Percentiles rank a stretch among this genome's conserved stretches.
Evolutionary conservation across 2,113 vertebrate species (phyloP).

Genomic region (Cyanoramphus novaezelandiae): DNA sequence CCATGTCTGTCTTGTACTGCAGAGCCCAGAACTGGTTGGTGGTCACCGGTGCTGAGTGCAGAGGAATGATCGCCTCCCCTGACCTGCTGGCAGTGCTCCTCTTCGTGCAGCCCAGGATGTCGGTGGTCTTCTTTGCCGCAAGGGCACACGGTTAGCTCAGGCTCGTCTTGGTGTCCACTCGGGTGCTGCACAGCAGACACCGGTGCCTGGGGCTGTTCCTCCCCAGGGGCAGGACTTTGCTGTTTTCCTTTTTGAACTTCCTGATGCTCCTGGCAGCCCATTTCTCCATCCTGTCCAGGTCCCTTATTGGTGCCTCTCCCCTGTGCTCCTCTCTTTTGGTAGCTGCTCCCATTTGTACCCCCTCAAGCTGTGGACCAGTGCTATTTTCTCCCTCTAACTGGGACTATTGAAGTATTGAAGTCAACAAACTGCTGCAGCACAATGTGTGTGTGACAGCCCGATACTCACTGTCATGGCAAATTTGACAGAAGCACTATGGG

Average conservation of each 20-base stretch:
- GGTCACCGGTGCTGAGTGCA: neutral
- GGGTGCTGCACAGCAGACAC: neutral
- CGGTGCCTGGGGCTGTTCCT: neutral
- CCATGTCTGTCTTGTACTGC: neutral
- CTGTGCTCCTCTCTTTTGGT: neutral
- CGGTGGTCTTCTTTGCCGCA: neutral
- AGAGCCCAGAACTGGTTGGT: neutral
- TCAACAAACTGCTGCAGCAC: neutral
- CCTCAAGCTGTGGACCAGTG: neutral
- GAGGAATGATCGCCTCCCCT: neutral
- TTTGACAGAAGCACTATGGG: neutral
- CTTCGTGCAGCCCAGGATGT: neutral
- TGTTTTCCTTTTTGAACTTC: neutral
- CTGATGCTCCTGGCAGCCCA: neutral
- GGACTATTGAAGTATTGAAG: neutral
- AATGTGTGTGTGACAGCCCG: neutral
- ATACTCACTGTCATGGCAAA: neutral
- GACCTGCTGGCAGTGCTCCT: neutral
- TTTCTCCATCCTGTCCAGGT: neutral
- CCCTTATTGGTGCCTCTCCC: neutral
- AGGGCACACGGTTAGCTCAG: neutral
- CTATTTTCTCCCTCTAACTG: neutral
- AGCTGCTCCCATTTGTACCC: neutral
- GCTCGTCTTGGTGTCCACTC: too few species aligned
- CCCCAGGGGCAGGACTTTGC: neutral